Percentiles rank a stretch among this genome's conserved stretches.
phyloP scores from a whole-genome alignment of 1,140 invertebrate species.

The Chrysopa pallens region DNA sequence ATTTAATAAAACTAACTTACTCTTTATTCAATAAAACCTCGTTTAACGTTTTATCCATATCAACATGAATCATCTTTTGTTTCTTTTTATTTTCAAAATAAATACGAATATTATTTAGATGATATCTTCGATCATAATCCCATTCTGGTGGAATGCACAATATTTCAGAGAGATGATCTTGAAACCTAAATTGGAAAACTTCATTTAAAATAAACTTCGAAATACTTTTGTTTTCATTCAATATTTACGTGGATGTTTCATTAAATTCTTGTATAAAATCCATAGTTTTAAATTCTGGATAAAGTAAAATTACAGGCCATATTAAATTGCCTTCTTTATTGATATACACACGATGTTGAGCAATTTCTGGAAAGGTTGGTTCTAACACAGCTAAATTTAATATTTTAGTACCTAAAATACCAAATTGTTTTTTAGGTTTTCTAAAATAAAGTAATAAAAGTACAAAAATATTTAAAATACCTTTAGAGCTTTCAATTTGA shows the following conservation, averaged over 20 bases:
- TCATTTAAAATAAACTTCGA: neutral
- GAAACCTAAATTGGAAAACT: slow-evolving; percentile 32
- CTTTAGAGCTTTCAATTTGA: slow-evolving; percentile 20
- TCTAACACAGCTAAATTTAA: slow-evolving; percentile 34
- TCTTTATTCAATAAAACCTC: slow-evolving; percentile 41
- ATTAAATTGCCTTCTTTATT: slow-evolving; percentile 37
- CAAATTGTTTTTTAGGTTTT: neutral
- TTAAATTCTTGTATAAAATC: slow-evolving; percentile 57
- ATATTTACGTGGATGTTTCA: slow-evolving; percentile 45
- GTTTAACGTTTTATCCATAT: slow-evolving; percentile 34
- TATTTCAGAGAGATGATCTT: slow-evolving; percentile 48
- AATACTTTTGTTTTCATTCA: neutral
- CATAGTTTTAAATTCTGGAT: slow-evolving; percentile 57
- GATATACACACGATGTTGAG: slow-evolving; percentile 35
- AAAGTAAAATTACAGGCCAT: slow-evolving; percentile 71
- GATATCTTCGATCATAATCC: slow-evolving; percentile 57
- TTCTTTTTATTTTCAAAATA: slow-evolving; percentile 63
- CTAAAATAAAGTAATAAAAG: neutral
- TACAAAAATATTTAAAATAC: slow-evolving; percentile 4
- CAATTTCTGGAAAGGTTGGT: slow-evolving; percentile 39
- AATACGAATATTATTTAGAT: slow-evolving; percentile 41
- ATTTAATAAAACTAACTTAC: too few relatives aligned
- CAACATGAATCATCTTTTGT: slow-evolving; percentile 39
- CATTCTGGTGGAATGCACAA: slow-evolving; percentile 54
- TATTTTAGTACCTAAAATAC: slow-evolving; percentile 11